phyloP scores from a whole-genome alignment of 2,113 vertebrate species.

The Hypomesus transpacificus region DNA sequence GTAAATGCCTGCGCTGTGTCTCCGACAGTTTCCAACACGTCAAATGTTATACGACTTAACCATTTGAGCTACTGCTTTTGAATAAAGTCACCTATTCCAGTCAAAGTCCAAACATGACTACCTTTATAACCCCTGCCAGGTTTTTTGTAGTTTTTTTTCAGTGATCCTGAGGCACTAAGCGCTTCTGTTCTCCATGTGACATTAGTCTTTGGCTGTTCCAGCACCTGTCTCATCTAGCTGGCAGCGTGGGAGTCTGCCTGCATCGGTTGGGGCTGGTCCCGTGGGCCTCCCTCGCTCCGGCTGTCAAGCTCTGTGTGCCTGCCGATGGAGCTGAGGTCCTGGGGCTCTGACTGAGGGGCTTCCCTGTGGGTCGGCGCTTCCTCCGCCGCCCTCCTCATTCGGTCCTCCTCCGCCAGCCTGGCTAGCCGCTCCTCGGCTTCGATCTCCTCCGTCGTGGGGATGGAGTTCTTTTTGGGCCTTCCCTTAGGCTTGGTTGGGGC shows the following conservation, averaged over 20 bases:
- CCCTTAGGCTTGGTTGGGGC: constrained; percentile 98
- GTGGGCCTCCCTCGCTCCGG: constrained; percentile 41
- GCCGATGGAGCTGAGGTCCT: constrained; percentile 44
- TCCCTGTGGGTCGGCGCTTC: constrained; percentile 19
- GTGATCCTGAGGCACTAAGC: constrained; percentile 63
- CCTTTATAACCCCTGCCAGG: constrained; percentile 50
- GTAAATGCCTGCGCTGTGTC: background rate
- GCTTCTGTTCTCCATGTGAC: constrained; percentile 49
- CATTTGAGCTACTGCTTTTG: background rate
- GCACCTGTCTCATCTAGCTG: constrained; percentile 56
- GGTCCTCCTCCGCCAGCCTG: constrained; percentile 72
- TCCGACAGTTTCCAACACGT: background rate
- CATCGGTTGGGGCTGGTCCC: constrained; percentile 42
- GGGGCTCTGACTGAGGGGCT: constrained; percentile 59
- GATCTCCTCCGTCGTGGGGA: constrained; percentile 94
- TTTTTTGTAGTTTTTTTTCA: constrained; percentile 31
- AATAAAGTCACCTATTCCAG: constrained; percentile 36
- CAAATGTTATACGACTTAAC: background rate
- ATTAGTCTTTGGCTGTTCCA: constrained; percentile 61
- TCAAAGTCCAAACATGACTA: constrained; percentile 41
- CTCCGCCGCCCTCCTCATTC: constrained; percentile 30
- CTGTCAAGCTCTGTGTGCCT: constrained; percentile 52
- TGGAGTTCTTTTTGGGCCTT: constrained; percentile 98
- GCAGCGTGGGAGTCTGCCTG: constrained; percentile 54
- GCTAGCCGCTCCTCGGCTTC: constrained; percentile 90